Evolutionary conservation across 2,113 vertebrate genomes (phyloP).

Genomic region (Bungarus multicinctus): DNA sequence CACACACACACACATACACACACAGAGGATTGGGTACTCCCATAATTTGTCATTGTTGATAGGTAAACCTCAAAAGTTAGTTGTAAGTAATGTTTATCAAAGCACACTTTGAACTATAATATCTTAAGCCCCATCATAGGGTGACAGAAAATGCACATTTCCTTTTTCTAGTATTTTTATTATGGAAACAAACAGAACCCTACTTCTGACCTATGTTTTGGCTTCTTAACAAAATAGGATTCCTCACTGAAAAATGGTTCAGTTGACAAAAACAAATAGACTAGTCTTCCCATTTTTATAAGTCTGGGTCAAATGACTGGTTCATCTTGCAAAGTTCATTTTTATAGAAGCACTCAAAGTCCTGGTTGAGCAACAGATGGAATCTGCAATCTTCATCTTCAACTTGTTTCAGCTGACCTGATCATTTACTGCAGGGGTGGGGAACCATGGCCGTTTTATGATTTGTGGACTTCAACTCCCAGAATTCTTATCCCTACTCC

Average conservation of each 20-base stretch:
- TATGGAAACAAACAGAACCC: neutral
- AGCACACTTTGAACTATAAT: neutral
- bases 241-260: neutral
- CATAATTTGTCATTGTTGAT: neutral
- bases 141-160: neutral
- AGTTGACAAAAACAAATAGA: neutral
- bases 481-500: too few relatives aligned
- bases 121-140: neutral
- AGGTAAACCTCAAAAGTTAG: neutral
- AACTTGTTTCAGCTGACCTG: neutral
- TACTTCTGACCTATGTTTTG: neutral
- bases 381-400: neutral
- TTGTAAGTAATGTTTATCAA: neutral
- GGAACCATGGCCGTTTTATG: too few relatives aligned
- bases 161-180: neutral
- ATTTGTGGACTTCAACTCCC: too few relatives aligned
- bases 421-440: too few relatives aligned
- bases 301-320: neutral
- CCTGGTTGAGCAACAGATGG: neutral
- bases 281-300: neutral
- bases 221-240: neutral
- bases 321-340: neutral
- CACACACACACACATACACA: too few relatives aligned
- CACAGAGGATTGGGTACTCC: neutral
- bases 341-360: neutral